Conservation (phyloP, 2,797 vertebrate genomes). For the Danio tinwini region DNA sequence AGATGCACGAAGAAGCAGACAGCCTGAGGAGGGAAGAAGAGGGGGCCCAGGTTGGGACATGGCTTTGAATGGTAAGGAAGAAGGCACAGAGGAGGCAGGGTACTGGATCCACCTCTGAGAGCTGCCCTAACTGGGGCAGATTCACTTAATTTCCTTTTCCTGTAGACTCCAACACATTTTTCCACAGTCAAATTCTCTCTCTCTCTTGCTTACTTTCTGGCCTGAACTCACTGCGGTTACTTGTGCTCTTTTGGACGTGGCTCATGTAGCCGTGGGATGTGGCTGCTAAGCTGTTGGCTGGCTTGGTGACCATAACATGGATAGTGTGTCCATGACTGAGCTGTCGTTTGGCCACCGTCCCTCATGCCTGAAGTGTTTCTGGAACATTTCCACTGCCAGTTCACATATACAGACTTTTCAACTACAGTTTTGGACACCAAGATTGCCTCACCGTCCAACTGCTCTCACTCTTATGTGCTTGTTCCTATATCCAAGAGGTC, state of each 20-base stretch:
- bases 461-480: neutral
- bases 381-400: slow-evolving; percentile 37
- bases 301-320: slow-evolving; percentile 30
- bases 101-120: slow-evolving; percentile 74
- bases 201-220: neutral
- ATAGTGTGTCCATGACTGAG: slow-evolving; percentile 37
- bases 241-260: slow-evolving; percentile 29
- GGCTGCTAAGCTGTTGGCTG: slow-evolving; percentile 46
- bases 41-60: slow-evolving; percentile 17
- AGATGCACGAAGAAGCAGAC: slow-evolving; percentile 58
- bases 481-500: neutral
- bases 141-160: slow-evolving; percentile 62
- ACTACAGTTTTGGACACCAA: slow-evolving; percentile 9
- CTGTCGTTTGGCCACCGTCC: slow-evolving; percentile 29
- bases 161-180: slow-evolving; percentile 18
- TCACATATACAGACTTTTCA: slow-evolving; percentile 26
- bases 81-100: slow-evolving; percentile 61
- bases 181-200: slow-evolving; percentile 16
- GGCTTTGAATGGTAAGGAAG: slow-evolving; percentile 20
- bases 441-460: neutral
- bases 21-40: slow-evolving; percentile 15
- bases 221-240: slow-evolving; percentile 6
- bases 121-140: slow-evolving; percentile 64
- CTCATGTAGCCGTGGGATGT: slow-evolving; percentile 39
- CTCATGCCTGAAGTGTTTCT: slow-evolving; percentile 22